Evolutionary conservation across 1,140 invertebrate genomes (phyloP), one percentile per base, ranked within the genome.

Genomic region (Heliothis virescens): DNA sequence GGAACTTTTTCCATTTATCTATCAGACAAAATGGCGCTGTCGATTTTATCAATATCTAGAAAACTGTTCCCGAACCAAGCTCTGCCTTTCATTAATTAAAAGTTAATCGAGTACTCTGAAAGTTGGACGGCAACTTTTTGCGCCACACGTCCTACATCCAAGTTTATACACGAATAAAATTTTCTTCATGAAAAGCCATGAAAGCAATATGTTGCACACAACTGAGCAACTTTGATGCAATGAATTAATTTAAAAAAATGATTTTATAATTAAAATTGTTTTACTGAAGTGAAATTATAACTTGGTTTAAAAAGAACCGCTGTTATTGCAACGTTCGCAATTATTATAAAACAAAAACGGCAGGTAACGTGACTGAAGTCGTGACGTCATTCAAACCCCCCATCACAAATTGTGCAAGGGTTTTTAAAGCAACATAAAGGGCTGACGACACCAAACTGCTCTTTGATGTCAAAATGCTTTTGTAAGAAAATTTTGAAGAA

Each of bases 41-140:
- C 26, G 34, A 78, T 78, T 69, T 78, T 78, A 76, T 76, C 74
- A 78, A 78, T 63, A 79, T 53, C 55, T 59, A 77, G 65, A 80
- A 80, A 63, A 79, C 72, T 80, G 79, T 79, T 79, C 55, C 57
- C 76, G 79, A 85, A 83, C 73, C 41, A 79, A 85, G 86, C 65
- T 84, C 74, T 67, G 72, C 78, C 67, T 85, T 87, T 85, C 82
- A 83, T 85, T 88, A 85, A 87, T 87, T 87, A 88, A 86, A 85
- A 86, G 83, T 88, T 85, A 87, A 86, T 86, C 79, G 82, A 84
- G 65, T 79, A 79, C 57, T 83, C 67, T 79, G 47, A 60, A 86
- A 86, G 80, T 86, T 83, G 65, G 74, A 69, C 26, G 16, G 7
- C 10, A 78, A 69, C 62, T 78, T 78, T 69, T 69, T 48, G 29